Evolutionary conservation across 1,140 invertebrate genomes (phyloP).

Genomic region (Saccostrea echinata): DNA sequence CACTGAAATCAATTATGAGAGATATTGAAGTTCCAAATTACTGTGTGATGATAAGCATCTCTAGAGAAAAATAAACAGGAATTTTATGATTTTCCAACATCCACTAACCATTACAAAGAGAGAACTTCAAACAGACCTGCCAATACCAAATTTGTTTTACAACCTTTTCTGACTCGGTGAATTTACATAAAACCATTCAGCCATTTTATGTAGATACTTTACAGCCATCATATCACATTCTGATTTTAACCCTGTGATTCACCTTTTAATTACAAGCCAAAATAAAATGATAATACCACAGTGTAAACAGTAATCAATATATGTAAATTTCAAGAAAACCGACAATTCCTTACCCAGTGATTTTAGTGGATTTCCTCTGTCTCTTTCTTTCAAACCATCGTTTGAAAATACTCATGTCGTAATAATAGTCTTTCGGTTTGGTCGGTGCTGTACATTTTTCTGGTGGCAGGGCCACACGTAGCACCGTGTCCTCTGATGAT

Average conservation of each 20-base stretch:
- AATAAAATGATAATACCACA: neutral
- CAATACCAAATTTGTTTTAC: constrained; percentile 22
- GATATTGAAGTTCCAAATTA: constrained; percentile 24
- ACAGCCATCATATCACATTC: neutral
- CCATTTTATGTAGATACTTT: neutral
- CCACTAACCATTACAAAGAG: constrained; percentile 11
- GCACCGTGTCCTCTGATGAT: neutral
- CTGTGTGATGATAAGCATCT: constrained; percentile 6
- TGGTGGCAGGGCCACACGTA: constrained; percentile 31
- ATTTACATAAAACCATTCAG: constrained; percentile 37
- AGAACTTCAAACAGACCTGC: constrained; percentile 22
- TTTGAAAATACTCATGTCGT: constrained; percentile 67
- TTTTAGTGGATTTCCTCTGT: constrained; percentile 45
- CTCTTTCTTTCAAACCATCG: constrained; percentile 64
- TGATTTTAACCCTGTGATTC: constrained; percentile 22
- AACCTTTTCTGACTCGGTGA: constrained; percentile 1
- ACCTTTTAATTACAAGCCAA: neutral
- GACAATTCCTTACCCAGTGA: constrained; percentile 47
- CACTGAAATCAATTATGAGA: constrained; percentile 27
- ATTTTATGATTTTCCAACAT: constrained; percentile 33
- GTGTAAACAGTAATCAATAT: neutral
- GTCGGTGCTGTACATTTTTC: constrained; percentile 46
- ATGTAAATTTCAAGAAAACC: neutral
- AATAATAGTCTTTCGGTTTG: constrained; percentile 66
- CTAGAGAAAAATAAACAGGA: constrained; percentile 11